A percentile compares a stretch with the other conserved stretches of the same genome.
Evolutionary conservation across 1,140 invertebrate species (phyloP).

Genomic region (Subanguina moxae): DNA sequence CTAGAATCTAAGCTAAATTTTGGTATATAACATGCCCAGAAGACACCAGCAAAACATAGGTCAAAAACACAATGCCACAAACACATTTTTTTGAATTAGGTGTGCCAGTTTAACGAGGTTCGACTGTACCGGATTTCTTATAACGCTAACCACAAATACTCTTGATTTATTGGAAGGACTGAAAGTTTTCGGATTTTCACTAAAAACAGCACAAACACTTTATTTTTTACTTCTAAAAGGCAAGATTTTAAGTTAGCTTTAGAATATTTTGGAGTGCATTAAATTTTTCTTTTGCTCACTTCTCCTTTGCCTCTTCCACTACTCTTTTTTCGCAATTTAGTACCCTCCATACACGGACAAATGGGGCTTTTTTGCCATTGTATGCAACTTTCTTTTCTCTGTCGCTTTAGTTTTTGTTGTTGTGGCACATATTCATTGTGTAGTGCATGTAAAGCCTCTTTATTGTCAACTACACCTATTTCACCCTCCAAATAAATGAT

Average conservation of each 20-base stretch:
- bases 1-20: too few relatives aligned
- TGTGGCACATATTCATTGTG: slow-evolving; percentile 3
- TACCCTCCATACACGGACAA: slow-evolving; percentile 55
- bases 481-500: neutral
- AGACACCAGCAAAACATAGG: too few relatives aligned
- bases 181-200: too few relatives aligned
- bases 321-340: slow-evolving; percentile 38
- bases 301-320: too few relatives aligned
- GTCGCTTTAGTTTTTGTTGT: slow-evolving; percentile 9
- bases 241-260: neutral
- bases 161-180: neutral
- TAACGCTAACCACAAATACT: too few relatives aligned
- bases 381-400: slow-evolving; percentile 35
- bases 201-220: neutral
- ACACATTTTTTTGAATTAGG: too few relatives aligned
- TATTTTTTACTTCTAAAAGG: neutral
- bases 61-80: too few relatives aligned
- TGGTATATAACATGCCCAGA: too few relatives aligned
- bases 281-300: too few relatives aligned
- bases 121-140: too few relatives aligned
- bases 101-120: too few relatives aligned
- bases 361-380: slow-evolving; percentile 59
- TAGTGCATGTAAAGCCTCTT: neutral
- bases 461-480: neutral
- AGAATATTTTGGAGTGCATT: slow-evolving; percentile 1